Percentiles rank a stretch among this genome's conserved stretches.
These are phyloP conservation scores for Dendroctonus valens DNA, from an alignment of 1,140 invertebrate genomes.

Conservation along the genomic window DNA sequence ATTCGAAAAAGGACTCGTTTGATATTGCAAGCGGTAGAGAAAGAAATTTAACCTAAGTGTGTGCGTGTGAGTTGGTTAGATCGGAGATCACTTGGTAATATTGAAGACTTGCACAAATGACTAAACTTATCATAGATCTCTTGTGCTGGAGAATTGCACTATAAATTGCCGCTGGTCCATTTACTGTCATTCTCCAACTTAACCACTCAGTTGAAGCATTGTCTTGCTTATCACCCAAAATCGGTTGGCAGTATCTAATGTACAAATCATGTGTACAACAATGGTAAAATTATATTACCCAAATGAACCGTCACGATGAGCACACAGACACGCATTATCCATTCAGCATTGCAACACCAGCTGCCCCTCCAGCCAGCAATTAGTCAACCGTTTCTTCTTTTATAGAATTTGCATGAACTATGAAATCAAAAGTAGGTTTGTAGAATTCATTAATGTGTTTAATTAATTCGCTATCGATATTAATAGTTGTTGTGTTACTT, in stretches of 20 bases:
- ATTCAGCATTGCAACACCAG: slow-evolving; percentile 7
- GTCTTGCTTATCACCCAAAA: too few species aligned
- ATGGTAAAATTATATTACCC: slow-evolving; percentile 13
- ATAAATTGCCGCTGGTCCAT: too few species aligned
- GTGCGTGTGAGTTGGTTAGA: too few species aligned
- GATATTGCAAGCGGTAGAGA: too few species aligned
- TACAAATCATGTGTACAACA: slow-evolving; percentile 12
- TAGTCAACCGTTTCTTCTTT: slow-evolving; percentile 32
- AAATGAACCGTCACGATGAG: slow-evolving; percentile 9
- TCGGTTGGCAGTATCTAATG: slow-evolving; percentile 1
- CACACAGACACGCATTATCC: slow-evolving; percentile 1
- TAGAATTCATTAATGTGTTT: slow-evolving; percentile 38
- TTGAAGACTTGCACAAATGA: too few species aligned
- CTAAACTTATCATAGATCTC: too few species aligned
- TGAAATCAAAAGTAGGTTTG: slow-evolving; percentile 41
- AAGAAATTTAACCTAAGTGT: too few species aligned
- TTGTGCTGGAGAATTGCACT: too few species aligned
- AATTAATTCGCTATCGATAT: slow-evolving; percentile 35
- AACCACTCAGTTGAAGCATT: too few species aligned
- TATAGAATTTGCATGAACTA: slow-evolving; percentile 33
- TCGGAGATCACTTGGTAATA: too few species aligned
- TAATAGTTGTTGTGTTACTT: slow-evolving; percentile 16
- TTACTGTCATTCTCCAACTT: too few species aligned
- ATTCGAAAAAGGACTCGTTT: too few species aligned
- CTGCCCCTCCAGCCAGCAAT: background rate